A percentile compares a stretch with the other conserved stretches of the same genome.
Evolutionary conservation across 2,113 vertebrate genomes (phyloP).

Genomic region (Ploceus nigricollis): DNA sequence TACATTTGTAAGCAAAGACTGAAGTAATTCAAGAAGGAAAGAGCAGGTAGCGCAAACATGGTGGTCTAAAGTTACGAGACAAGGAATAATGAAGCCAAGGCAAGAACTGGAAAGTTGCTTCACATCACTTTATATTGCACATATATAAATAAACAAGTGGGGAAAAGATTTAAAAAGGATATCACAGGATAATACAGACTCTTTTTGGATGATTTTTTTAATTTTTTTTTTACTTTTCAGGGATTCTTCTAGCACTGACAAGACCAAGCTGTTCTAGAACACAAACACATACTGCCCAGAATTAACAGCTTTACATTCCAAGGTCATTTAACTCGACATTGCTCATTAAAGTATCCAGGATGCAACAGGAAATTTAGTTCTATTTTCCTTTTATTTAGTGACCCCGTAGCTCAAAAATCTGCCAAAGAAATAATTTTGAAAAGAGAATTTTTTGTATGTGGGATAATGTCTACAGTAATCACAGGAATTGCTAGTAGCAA

Average conservation of each 20-base stretch:
- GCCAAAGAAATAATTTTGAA: not conserved
- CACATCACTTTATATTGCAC: not conserved
- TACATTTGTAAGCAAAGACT: not conserved
- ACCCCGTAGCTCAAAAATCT: not conserved
- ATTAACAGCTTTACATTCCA: not conserved
- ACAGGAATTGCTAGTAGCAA: not conserved
- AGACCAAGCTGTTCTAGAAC: not conserved
- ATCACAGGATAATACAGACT: not conserved
- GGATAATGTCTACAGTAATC: not conserved
- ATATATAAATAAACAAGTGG: not conserved
- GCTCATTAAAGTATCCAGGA: not conserved
- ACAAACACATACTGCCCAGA: not conserved
- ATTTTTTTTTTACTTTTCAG: not conserved
- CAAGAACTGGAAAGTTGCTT: not conserved
- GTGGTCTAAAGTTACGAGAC: not conserved
- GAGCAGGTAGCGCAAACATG: not conserved
- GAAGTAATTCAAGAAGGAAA: not conserved
- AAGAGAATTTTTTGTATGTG: not conserved
- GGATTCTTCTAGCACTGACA: not conserved
- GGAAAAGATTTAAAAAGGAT: not conserved
- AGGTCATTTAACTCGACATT: not conserved
- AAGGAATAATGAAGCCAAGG: not conserved
- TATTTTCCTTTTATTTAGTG: not conserved
- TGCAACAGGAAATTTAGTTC: not conserved
- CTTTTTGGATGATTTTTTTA: not conserved